Evolutionary conservation across 2,113 vertebrate genomes (phyloP).

Genomic region (Strix uralensis): DNA sequence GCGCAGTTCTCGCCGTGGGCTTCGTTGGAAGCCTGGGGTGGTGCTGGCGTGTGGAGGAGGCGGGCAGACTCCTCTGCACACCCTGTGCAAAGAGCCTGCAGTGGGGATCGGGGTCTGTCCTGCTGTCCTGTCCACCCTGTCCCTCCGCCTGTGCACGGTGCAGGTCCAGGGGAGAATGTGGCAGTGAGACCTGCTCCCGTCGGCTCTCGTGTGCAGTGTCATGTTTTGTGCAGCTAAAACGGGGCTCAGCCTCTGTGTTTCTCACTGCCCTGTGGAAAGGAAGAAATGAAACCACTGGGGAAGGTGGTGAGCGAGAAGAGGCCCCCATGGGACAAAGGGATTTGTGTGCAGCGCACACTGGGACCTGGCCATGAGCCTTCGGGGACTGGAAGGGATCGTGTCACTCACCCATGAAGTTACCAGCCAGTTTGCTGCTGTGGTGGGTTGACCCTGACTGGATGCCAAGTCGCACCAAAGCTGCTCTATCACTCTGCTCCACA

Average conservation of each 20-base stretch:
- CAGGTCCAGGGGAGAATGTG: rapidly evolving
- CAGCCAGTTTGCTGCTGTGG: not conserved
- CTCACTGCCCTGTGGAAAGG: not conserved
- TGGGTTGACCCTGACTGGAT: too few relatives aligned
- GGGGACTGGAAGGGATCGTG: rapidly evolving
- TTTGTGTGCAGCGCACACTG: rapidly evolving
- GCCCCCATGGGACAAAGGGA: not conserved
- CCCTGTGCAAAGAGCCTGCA: rapidly evolving
- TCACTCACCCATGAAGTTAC: not conserved
- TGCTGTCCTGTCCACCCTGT: not conserved
- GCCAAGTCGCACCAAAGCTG: too few relatives aligned
- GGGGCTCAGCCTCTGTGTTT: not conserved
- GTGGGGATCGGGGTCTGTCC: rapidly evolving
- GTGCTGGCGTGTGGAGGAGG: rapidly evolving
- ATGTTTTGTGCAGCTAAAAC: not conserved
- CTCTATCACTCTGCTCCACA: too few relatives aligned
- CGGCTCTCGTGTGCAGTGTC: rapidly evolving
- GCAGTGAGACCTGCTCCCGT: rapidly evolving
- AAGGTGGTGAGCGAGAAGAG: not conserved
- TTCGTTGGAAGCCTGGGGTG: not conserved
- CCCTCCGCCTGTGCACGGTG: rapidly evolving
- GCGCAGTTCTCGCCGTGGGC: not conserved
- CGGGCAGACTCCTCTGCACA: too few relatives aligned
- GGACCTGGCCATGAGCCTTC: not conserved
- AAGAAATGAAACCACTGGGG: too few relatives aligned